phyloP scores from a whole-genome alignment of 2,113 vertebrate genomes.

The Psammodynastes pulverulentus region DNA sequence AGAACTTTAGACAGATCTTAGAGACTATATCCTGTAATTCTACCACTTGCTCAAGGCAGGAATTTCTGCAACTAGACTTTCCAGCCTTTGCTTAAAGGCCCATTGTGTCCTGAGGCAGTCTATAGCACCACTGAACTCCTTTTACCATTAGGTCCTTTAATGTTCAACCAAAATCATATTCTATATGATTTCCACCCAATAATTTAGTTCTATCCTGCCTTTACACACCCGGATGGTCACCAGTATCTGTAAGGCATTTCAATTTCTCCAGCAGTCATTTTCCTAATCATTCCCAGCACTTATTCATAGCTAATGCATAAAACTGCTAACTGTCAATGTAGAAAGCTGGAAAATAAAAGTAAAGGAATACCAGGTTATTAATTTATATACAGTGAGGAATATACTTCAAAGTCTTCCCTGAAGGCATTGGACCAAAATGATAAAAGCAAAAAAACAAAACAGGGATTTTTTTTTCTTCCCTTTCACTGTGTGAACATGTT shows the following conservation, averaged over 20 bases:
- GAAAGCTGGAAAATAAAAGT: not conserved
- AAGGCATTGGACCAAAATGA: constrained; percentile 4
- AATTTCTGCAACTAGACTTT: not conserved
- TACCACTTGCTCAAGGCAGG: not conserved
- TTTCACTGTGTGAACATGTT: not conserved
- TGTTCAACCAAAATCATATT: not conserved
- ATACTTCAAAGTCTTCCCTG: constrained; percentile 3
- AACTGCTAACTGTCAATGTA: not conserved
- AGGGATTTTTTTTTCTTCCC: not conserved
- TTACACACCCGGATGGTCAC: not conserved
- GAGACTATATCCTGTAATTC: not conserved
- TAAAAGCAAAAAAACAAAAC: not conserved
- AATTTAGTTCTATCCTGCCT: not conserved
- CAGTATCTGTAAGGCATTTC: not conserved
- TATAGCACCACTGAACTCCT: not conserved
- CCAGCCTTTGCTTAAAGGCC: not conserved
- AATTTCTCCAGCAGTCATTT: not conserved
- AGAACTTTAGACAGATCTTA: not conserved
- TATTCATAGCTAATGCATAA: not conserved
- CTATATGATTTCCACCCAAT: not conserved
- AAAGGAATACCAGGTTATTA: not conserved
- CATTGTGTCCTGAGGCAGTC: not conserved
- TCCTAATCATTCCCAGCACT: not conserved
- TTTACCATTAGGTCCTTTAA: not conserved
- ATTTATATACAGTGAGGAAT: not conserved